Base-by-base conservation (phyloP, 2,797 vertebrate species). In the Graptemys geographica region DNA sequence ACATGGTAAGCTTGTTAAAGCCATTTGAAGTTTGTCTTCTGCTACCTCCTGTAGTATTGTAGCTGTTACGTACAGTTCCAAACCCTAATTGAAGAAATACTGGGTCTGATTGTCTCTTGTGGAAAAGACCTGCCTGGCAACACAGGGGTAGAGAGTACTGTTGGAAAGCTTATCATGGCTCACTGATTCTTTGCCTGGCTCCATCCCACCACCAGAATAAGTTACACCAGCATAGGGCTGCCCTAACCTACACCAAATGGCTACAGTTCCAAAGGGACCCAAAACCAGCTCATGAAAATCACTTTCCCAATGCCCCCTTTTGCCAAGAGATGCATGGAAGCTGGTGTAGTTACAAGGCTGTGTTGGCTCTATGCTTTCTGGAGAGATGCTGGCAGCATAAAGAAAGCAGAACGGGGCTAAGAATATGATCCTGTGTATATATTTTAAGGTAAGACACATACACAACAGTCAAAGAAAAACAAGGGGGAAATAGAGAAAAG, bases 21-120 rank as follows among this genome's bases (percentile, higher is more conserved):
- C 11, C 0, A 0, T 4, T 33, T 37, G 3, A 12, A 1, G 0
- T 37, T n/a, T 83, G 37, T 12, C 3, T 6, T 41, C 23, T 25
- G 11, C 37, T 41, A 25, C 23, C 37, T 25, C 37, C 25, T 31
- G 74, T 47, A 78, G 25, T 31, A 47, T 16, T 78, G 27, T 31
- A 78, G 27, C 27, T 28, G 27, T 28, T 49, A 78, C 2, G 25
- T 49, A 49, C 8, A 16, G 13, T 27, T 49, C 44, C 57, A 94
- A 82, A 51, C 31, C 7, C 33, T 8, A 37, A 37, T 37, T 3
- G 8, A 2, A 65, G 2, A 69, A 92, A 84, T 2, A 19, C 78
- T 86, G 4, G 12, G 15, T 91, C 86, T 72, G 25, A 18, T 84
- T 83, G 23, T 59, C 8, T 52, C 28, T 11, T 15, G 47, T n/a